Evolutionary conservation across 1,140 invertebrate genomes (phyloP), one percentile per base, ranked within the genome.

Genomic region (Heliothis virescens): DNA sequence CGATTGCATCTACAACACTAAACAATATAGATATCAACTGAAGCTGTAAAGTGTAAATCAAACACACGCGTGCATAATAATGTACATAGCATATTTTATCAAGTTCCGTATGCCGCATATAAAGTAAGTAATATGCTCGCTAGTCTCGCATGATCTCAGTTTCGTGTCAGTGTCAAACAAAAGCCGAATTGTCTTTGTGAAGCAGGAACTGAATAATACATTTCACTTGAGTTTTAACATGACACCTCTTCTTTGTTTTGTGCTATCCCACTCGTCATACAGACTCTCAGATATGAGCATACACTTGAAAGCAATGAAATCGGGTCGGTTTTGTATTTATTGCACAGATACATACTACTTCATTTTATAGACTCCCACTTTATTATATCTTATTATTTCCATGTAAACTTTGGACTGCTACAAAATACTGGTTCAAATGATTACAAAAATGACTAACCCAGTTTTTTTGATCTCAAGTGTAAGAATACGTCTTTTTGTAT

Each of bases 201-300:
- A 79, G 74, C 52, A 63, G 55, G 59, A 82, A 82, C 82, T 86
- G 84, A 86, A 86, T 86, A 86, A 86, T 81, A 83, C 84, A 86
- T 86, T 85, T 83, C 82, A 81, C 84, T 85, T 82, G 82, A 83
- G 84, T 86, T 82, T 83, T 86, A 84, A 86, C 84, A 82, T 84
- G 82, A 86, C 84, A 83, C 81, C 84, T 82, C 79, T 82, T 80
- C 79, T 81, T 80, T 86, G 82, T 83, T 82, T 79, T 79, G 34
- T 75, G 41, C 41, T 3, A 41, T 13, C 13, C 57, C 79, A 74
- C 77, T 85, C 79, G 79, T 81, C 76, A 82, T 69, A 75, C 72
- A 79, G 76, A 47, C 74, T 48, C 57, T 71, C 47, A n/a, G 80
- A 81, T 71, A 78, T 77, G 74, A 77, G 41, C 52, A 55, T 76